Conservation (phyloP, 2,888 invertebrate species). For the Tenthredo notha region DNA sequence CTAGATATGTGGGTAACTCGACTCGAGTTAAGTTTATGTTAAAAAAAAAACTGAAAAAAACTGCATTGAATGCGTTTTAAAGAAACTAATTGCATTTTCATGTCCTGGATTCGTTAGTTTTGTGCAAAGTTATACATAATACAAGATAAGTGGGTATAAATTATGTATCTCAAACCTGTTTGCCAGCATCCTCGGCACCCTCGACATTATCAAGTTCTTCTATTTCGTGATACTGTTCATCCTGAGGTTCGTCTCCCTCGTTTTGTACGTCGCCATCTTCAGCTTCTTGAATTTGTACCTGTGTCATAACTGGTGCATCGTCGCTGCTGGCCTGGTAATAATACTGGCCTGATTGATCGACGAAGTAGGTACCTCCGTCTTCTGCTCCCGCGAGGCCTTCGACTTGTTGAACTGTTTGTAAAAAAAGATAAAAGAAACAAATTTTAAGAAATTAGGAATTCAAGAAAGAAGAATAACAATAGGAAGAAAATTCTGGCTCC, state of each 20-base stretch:
- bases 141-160: not conserved
- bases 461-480: not conserved
- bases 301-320: conserved; percentile 83
- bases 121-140: not conserved
- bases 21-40: not conserved
- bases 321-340: conserved; percentile 88
- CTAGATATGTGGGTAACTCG: no score
- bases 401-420: conserved; percentile 74
- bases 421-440: not conserved
- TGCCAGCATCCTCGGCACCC: conserved; percentile 78
- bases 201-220: conserved; percentile 80
- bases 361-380: conserved; percentile 88
- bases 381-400: conserved; percentile 78
- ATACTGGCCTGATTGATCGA: conserved; percentile 90
- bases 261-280: conserved; percentile 71
- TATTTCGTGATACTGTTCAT: conserved; percentile 77
- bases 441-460: not conserved
- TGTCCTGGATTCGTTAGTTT: not conserved
- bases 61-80: not conserved
- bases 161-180: conserved; percentile 36
- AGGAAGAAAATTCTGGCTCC: not conserved
- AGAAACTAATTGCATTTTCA: not conserved
- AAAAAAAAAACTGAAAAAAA: not conserved
- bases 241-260: conserved; percentile 74
- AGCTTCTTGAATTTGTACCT: conserved; percentile 80